phyloP scores from a whole-genome alignment of 2,113 vertebrate species.

The Excalfactoria chinensis region DNA sequence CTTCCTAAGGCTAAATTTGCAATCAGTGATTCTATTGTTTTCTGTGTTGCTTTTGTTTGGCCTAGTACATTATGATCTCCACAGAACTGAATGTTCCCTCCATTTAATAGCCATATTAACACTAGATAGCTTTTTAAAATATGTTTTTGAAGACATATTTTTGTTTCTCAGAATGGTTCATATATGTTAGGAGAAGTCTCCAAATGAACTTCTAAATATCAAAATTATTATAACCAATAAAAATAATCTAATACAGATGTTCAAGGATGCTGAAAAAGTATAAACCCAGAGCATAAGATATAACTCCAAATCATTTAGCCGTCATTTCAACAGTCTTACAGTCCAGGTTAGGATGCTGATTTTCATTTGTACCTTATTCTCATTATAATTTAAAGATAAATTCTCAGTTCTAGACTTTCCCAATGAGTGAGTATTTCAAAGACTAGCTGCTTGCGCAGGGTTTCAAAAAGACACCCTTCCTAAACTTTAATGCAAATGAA shows the following conservation, averaged over 20 bases:
- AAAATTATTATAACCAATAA: neutral
- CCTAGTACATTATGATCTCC: neutral
- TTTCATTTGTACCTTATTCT: neutral
- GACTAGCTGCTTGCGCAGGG: neutral
- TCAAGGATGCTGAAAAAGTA: neutral
- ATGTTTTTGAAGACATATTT: neutral
- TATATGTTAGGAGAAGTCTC: neutral
- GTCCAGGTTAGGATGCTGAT: neutral
- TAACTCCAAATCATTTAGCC: neutral
- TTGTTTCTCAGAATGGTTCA: neutral
- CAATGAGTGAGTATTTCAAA: neutral
- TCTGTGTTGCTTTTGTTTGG: conserved; percentile 19
- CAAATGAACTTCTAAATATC: neutral
- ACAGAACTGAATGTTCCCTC: neutral
- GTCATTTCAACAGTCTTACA: neutral
- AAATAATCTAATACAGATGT: neutral
- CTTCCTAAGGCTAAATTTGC: conserved; percentile 54
- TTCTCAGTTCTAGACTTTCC: neutral
- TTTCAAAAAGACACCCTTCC: neutral
- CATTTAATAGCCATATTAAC: conserved; percentile 19
- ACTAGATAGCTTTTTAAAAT: neutral
- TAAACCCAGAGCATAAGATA: neutral
- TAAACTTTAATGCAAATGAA: neutral
- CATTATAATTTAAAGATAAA: neutral
- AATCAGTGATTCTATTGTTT: conserved; percentile 34